Base-by-base conservation (phyloP, 2,113 vertebrate species). In the Thryonomys swinderianus region DNA sequence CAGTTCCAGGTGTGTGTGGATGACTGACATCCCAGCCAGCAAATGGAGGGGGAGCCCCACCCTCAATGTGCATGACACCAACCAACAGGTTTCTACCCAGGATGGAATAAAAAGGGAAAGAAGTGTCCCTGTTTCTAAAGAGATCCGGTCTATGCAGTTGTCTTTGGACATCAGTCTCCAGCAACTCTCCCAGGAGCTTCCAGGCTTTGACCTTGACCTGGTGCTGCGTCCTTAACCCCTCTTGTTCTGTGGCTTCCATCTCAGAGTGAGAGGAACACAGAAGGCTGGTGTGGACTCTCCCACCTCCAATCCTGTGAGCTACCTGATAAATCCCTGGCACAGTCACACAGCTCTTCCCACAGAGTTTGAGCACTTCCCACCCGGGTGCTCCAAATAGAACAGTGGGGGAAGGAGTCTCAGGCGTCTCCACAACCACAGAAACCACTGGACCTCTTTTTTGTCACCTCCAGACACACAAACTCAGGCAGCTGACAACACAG, bases 321-420 rank as follows among this genome's bases (percentile, higher is more conserved):
- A 21, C 3, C 37, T 27, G 69, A 73, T 27, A 73, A 73, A 73
- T 45, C 40, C 69, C 71, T 30, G 40, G 42, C 42, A 16, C 42
- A 74, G 30, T 45, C 42, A 25, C 2, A 25, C 25, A 30, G 17
- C 42, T 25, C 13, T 76, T 76, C 42, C 17, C 30, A 7, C 27
- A 40, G 25, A 27, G 17, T 23, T 5, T 80, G 37, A 25, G 23
- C 40, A 18, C 3, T 18, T 25, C 4, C 51, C 6, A 51, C 14
- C 45, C 20, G 73, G 53, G 66, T 18, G 10, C 66, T 55, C 45
- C 20, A 55, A 53, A 42, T 32, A 78, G 30, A 80, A 11, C 51
- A 0, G 0, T 17, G 23, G 23, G 18, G 27, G 23, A 3, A 7
- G 25, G 1, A 20, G 67, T 76, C 79, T 12, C 9, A 18, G 1